These are phyloP conservation scores for Oostethus manadensis DNA, from an alignment of 2,113 vertebrate genomes.

Conservation along the genomic window DNA sequence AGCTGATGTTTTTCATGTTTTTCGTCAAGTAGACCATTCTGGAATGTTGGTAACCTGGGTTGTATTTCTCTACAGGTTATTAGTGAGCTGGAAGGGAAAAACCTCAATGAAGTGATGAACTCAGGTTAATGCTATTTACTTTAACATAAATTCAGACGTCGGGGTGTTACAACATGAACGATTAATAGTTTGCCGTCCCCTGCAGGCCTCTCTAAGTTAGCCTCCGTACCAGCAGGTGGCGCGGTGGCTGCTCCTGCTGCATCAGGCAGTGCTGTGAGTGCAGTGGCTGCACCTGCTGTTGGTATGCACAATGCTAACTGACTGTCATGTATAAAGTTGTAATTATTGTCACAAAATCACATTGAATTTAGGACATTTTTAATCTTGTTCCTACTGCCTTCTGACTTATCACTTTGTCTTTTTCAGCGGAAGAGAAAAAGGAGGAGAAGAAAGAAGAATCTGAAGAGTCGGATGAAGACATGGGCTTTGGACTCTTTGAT, in stretches of 20 bases:
- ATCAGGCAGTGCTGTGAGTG: slow-evolving; percentile 47
- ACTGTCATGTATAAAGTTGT: neutral
- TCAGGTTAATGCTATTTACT: slow-evolving; percentile 46
- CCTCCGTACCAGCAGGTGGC: slow-evolving; percentile 79
- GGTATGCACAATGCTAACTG: slow-evolving; percentile 46
- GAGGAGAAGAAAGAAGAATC: slow-evolving; percentile 82
- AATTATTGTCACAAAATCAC: neutral
- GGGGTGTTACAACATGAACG: neutral
- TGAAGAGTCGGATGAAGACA: slow-evolving; percentile 79
- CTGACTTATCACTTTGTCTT: neutral
- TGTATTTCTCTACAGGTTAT: slow-evolving; percentile 62
- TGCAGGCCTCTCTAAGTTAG: slow-evolving; percentile 73
- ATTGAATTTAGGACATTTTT: neutral
- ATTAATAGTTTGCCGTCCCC: neutral
- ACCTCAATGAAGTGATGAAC: slow-evolving; percentile 64
- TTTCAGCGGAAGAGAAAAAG: slow-evolving; percentile 79
- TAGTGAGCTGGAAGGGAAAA: slow-evolving; percentile 75
- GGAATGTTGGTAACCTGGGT: neutral
- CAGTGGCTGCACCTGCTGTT: slow-evolving; percentile 72
- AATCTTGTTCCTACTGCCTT: neutral
- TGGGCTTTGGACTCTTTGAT: slow-evolving; percentile 83
- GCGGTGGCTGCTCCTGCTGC: slow-evolving; percentile 65
- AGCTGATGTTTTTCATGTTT: too few relatives aligned
- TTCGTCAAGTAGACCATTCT: neutral
- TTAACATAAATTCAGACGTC: neutral